Conservation (phyloP, 2,888 invertebrate genomes). For the Hirtodrosophila histrioides region DNA sequence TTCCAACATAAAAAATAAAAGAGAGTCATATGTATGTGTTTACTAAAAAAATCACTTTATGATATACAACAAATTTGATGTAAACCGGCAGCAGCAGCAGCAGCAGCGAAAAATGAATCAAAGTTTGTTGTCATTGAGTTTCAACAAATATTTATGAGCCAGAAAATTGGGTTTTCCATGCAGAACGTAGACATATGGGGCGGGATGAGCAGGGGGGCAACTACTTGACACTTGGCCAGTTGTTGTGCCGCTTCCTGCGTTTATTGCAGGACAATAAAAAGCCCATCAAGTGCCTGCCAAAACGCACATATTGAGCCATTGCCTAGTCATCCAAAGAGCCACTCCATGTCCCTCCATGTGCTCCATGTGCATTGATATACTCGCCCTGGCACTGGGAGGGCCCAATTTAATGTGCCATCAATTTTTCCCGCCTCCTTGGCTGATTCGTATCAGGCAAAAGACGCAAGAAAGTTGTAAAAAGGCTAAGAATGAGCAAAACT, state of each 20-base stretch:
- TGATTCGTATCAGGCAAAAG: constrained; percentile 54
- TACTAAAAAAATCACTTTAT: constrained; percentile 46
- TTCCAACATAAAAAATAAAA: constrained; percentile 37
- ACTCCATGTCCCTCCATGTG: constrained; percentile 35
- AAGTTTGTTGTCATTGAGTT: constrained; percentile 64
- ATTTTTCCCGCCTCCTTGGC: constrained; percentile 56
- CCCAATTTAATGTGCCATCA: constrained; percentile 77
- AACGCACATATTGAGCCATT: constrained; percentile 71
- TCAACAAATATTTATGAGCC: constrained; percentile 74
- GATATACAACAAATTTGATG: constrained; percentile 47
- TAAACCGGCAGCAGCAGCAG: constrained; percentile 28
- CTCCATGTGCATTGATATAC: constrained; percentile 61
- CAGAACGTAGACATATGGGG: neutral
- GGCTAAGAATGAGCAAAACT: constrained; percentile 30
- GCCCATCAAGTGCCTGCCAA: constrained; percentile 56
- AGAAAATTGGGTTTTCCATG: constrained; percentile 69
- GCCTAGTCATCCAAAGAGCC: constrained; percentile 23
- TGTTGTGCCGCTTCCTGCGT: constrained; percentile 22
- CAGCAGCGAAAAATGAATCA: constrained; percentile 59
- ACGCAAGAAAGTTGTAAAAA: constrained; percentile 53
- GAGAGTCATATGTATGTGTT: constrained; percentile 25
- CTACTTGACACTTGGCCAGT: constrained; percentile 63
- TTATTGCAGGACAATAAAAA: constrained; percentile 68
- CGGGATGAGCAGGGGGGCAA: constrained; percentile 11
- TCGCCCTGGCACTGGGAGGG: constrained; percentile 33